These are phyloP conservation scores for Silurus meridionalis DNA, from an alignment of 2,113 vertebrate genomes.

Conservation along the genomic window DNA sequence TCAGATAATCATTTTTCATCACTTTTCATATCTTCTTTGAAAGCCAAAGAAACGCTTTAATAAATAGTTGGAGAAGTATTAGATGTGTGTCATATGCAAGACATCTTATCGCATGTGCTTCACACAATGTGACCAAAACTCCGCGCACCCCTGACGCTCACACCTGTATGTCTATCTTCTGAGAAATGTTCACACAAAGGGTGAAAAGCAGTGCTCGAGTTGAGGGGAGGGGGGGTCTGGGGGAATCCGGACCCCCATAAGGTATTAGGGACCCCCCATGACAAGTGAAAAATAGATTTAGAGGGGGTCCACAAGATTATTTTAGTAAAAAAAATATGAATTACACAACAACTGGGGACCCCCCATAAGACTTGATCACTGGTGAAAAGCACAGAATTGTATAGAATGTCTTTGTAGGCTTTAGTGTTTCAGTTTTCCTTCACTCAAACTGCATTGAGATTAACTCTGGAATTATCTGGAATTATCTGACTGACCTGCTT, in stretches of 20 bases:
- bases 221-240: no score
- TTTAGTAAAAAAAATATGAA: no score
- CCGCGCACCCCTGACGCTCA: neutral
- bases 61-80: neutral
- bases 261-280: no score
- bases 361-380: no score
- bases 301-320: no score
- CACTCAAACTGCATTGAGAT: no score
- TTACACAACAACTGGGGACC: no score
- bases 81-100: neutral
- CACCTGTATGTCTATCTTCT: neutral
- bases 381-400: neutral
- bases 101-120: no score
- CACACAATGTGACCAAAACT: neutral
- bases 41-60: neutral
- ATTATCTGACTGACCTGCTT: no score
- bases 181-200: neutral
- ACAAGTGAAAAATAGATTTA: no score
- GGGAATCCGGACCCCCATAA: no score
- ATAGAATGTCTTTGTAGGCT: neutral
- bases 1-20: constrained; percentile 33
- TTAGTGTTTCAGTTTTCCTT: neutral
- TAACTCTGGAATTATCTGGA: neutral
- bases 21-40: neutral
- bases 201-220: no score